Evolutionary conservation across 2,797 vertebrate species (phyloP), one percentile per base, ranked within the genome.

Genomic region (Periophthalmus magnuspinnatus): DNA sequence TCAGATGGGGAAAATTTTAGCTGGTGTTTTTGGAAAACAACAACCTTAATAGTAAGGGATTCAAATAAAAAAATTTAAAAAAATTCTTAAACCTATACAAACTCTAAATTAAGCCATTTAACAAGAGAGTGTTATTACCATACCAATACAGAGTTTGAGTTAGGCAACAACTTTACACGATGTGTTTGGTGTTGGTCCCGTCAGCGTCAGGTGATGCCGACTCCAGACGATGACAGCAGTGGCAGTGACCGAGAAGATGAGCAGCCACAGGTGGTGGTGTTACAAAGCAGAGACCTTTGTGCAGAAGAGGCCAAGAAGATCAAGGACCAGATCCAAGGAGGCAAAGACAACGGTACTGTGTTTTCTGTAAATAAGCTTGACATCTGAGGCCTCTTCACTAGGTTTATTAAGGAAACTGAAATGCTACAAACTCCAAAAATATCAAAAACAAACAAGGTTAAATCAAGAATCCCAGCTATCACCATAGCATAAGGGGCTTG

Each of bases 221-320:
- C 86, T 5, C 83, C 87, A 2, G 94, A 94, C 5, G 95, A 94
- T 5, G 95, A 92, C 36, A 95, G 96, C 73, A 91, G 89, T 36
- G 95, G 94, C 33, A 97, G 95, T 60, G 97, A 99, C 75, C 93
- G 85, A 0, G 98, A 99, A 64, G 97, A 99, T 58, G 98, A 99
- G 83, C 87, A 94, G 64, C 98, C 98, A 16, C 96, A 97, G 69
- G 94, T 99, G 19, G 96, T 99, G 7, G 94, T 98, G 1, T 84
- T 99, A 55, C 95, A 95, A 80, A 92, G 93, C 48, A 96, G 97
- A 58, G 95, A 99, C 76, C 83, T 99, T 75, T 95, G 91, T 17
- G 92, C 89, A 0, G 96, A 98, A 33, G 97, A 99, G 59, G 95
- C 91, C 21, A 91, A 94, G 86, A 93, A 95, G 79, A 89, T 97